Evolutionary conservation across 2,888 invertebrate species (phyloP), one percentile per base, ranked within the genome.

Genomic region (Caenorhabditis drosophilae): DNA sequence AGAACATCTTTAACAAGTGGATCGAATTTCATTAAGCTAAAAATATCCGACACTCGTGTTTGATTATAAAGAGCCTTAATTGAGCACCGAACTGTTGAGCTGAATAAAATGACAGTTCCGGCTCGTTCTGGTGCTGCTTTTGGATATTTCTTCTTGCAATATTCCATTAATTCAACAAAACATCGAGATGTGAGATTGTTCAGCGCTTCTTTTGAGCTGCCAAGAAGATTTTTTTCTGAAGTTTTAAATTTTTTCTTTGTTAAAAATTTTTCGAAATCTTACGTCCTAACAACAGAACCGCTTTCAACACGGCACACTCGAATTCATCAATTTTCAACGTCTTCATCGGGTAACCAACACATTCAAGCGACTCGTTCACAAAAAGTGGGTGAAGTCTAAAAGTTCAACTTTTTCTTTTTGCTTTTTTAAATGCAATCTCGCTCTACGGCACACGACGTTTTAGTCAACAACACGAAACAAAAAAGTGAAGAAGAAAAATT

Each of bases 21-120:
- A 44, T 73, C 69, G 42, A 75, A 75, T 25, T 50, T 66, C 75
- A 75, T 75, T 46, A 75, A 35, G 22, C 67, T 63, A 63, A 75
- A 75, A 25, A 73, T 56, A 31, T 75, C 75, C 26, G 63, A 63
- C 2, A 69, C 67, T 22, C 60, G 34, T 20, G 70, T 67, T 50
- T 73, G 75, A 20, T 69, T 64, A 50, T 73, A 73, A 9, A 69
- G 44, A 2, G 66, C 61, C 20, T 64, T 54, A 40, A 73, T 73
- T 4, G 70, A 57, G 40, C 61, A 63, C n/a, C 75, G 50, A 31
- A 75, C 67, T 20, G 71, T 68, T 12, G 67, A 49, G n/a, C 68
- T 73, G 18, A 70, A 48, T 15, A 75, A 50, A 2, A 75, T 36
- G 3, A 75, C 31, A 4, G 70, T 52, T 4, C 75, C 75, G 18